Evolutionary conservation across 2,888 invertebrate genomes (phyloP).

Genomic region (Chrysomela aeneicollis): DNA sequence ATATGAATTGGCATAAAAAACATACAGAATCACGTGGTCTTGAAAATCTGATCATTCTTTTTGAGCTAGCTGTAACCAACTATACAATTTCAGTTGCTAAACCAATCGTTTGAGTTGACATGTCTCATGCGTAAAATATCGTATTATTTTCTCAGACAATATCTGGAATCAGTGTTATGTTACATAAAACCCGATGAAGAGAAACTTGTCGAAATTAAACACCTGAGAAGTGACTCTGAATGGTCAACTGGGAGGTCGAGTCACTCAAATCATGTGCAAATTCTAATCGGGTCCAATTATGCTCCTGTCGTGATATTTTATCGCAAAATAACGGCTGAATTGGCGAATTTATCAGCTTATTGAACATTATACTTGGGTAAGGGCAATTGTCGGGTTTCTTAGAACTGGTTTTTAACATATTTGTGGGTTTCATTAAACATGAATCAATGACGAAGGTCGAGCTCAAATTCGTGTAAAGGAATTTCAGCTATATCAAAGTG

Average conservation of each 20-base stretch:
- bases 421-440: conserved; percentile 2
- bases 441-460: background rate
- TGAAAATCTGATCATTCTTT: no score
- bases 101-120: no score
- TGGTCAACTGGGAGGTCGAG: conserved; percentile 47
- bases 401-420: conserved; percentile 27
- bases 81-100: no score
- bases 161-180: conserved; percentile 33
- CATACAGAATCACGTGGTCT: no score
- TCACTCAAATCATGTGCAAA: conserved; percentile 44
- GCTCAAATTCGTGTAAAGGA: background rate
- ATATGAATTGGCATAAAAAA: no score
- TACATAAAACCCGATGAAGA: conserved; percentile 41
- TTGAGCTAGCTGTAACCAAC: no score
- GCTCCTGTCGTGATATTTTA: conserved; percentile 42
- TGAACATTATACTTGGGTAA: conserved; percentile 26
- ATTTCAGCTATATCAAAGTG: no score
- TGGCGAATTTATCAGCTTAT: conserved; percentile 38
- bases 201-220: conserved; percentile 43
- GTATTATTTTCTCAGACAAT: conserved; percentile 13
- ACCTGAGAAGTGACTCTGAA: conserved; percentile 46
- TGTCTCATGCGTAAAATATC: background rate
- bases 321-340: conserved; percentile 34
- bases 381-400: conserved; percentile 27
- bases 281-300: conserved; percentile 41